Base-by-base conservation (phyloP, 2,888 invertebrate genomes). In the Hyposoter dolosus region DNA sequence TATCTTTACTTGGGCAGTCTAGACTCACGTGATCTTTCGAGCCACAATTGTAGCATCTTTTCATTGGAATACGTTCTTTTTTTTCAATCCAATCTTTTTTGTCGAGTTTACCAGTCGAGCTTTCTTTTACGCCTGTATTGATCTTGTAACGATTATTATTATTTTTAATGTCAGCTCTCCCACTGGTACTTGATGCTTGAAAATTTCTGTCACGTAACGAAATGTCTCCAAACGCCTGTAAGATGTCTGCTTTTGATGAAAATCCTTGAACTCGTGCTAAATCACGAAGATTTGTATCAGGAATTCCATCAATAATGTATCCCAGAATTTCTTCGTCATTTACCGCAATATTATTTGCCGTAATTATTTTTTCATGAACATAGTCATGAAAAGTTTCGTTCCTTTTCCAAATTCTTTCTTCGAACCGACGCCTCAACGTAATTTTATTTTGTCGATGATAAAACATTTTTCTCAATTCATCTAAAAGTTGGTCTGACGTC, bases 361-460 rank as follows among this genome's bases (percentile, higher is more conserved):
- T 15, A 47, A 47, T 47, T 43, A n/a, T n/a, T n/a, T n/a, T n/a
- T n/a, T n/a, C n/a, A n/a, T n/a, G n/a, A n/a, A n/a, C n/a, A n/a
- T n/a, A 43, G 10, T 43, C 43, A 6, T 43, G 43, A 15, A 47
- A 47, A 47, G 47, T 47, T 47, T 47, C 47, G 15, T 15, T 47
- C 15, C 15, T 47, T 47, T 47, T 47, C 47, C 47, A 47, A 47
- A 47, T 15, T 47, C 47, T 47, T 47, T 47, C 47, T 47, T 47
- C 47, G 47, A 47, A 47, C 15, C 47, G 47, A 47, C 47, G 47
- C 15, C 47, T 47, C 47, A 47, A 47, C 47, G 47, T 47, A 47
- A 56, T 56, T 56, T 56, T 56, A 12, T 56, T 56, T 28, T 19
- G 56, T 56, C 56, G 56, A 56, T 56, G 56, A 56, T 56, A 56